Base-by-base conservation (phyloP, 1,140 invertebrate genomes). In the Bombus consobrinus region DNA sequence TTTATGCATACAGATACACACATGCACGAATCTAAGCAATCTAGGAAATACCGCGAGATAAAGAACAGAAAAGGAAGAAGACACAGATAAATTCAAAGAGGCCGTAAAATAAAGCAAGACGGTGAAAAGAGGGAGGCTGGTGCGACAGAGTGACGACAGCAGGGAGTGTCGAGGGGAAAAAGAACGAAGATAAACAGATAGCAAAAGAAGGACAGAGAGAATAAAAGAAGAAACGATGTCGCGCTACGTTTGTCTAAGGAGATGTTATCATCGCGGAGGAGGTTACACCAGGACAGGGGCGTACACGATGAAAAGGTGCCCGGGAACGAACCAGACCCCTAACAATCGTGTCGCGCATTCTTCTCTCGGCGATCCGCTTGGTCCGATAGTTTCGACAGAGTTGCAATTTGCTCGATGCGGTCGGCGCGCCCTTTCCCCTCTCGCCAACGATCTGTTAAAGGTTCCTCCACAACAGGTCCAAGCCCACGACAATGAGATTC, bases 401-500 rank as follows among this genome's bases (percentile, higher is more conserved):
- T 93, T 91, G 92, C 92, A 93, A 93, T 93, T 93, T 93, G 92
- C 91, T 92, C 88, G 90, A 91, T 92, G 91, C 87, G 91, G 90
- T 89, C 62, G 80, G 66, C 84, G 59, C 84, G 57, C 53, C 81
- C 59, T 90, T 73, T 28, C 34, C 22, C 32, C n/a, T 59, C 43
- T 28, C 37, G 10, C 59, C 59, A 43, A 72, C 69, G 12, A 3
- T 43, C 71, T 5, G 57, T 39, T 87, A 77, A 85, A 75, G 86
- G 74, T n/a, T 88, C 79, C 72, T 83, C 71, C 86, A 83, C 88
- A 86, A 66, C 83, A 66, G 32, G 13, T 18, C 85, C 76, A 53
- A 75, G 34, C 28, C 82, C 71, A 76, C 69, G 83, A 90, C 89
- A 90, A 90, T 90, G 77, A 90, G 89, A 90, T 90, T 75, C 81